A percentile compares a stretch with the other conserved stretches of the same genome.
Evolutionary conservation across 2,888 invertebrate genomes (phyloP).

Genomic region (Drosophila robusta): DNA sequence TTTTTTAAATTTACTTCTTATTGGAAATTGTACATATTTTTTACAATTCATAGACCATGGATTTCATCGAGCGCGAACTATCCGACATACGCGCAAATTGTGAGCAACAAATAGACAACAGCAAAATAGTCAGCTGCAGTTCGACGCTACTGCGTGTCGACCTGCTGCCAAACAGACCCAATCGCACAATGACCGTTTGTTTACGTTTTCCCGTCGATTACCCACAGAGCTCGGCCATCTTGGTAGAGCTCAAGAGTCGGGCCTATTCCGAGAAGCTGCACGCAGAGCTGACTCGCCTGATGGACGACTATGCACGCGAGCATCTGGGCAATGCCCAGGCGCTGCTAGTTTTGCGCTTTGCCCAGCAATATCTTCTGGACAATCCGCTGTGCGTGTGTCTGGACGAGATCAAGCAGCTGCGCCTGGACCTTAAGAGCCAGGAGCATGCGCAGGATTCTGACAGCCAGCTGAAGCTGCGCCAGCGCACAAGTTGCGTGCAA

Average conservation of each 20-base stretch:
- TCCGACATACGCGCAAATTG: slow-evolving; percentile 88
- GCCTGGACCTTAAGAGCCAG: slow-evolving; percentile 85
- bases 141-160: slow-evolving; percentile 89
- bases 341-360: slow-evolving; percentile 87
- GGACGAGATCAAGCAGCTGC: slow-evolving; percentile 89
- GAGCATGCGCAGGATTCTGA: slow-evolving; percentile 82
- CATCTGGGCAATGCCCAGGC: slow-evolving; percentile 87
- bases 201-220: slow-evolving; percentile 89
- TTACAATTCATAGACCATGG: slow-evolving; percentile 84
- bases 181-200: slow-evolving; percentile 88
- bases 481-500: slow-evolving; percentile 88
- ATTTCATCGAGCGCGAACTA: slow-evolving; percentile 89
- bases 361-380: slow-evolving; percentile 88
- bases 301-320: slow-evolving; percentile 88
- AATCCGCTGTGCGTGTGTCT: slow-evolving; percentile 90
- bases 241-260: slow-evolving; percentile 90
- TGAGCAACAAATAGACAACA: slow-evolving; percentile 87
- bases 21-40: slow-evolving; percentile 24
- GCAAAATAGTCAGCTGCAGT: slow-evolving; percentile 88
- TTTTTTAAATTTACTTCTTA: slow-evolving; percentile 32
- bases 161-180: slow-evolving; percentile 87
- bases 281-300: slow-evolving; percentile 86
- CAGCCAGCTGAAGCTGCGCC: slow-evolving; percentile 88
- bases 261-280: slow-evolving; percentile 88
- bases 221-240: slow-evolving; percentile 86